Evolutionary conservation across 2,797 vertebrate genomes (phyloP), one percentile per base, ranked within the genome.

Genomic region (Philypnodon macrostomus): DNA sequence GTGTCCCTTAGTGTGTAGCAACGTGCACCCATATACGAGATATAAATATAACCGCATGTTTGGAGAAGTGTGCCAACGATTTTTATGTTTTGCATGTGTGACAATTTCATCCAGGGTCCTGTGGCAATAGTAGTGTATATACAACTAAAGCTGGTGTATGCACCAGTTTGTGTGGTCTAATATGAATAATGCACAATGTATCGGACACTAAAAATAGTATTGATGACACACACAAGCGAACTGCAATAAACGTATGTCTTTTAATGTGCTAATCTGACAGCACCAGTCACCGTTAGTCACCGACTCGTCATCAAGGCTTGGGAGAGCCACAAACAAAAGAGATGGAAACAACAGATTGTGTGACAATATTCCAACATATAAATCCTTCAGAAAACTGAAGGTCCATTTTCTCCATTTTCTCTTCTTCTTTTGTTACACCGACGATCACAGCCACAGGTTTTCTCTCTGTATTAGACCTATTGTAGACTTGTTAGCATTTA

Each of bases 221-320:
- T n/a, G n/a, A 52, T 33, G 55, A 47, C 45, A 68, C 49, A 38
- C 36, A 53, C 44, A 51, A 27, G 21, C 44, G 30, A 26, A 40
- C 38, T 34, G 55, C 36, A 33, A 53, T 58, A 62, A 73, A 73
- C 73, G 68, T 73, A 76, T 67, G 63, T 69, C 70, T 79, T 63
- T 75, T 75, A 78, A 79, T 53, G 47, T 63, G 60, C 58, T 83
- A 81, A 87, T 84, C 80, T 70, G 75, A 75, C 73, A 68, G 69
- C 34, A 69, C 49, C 67, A 68, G 63, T 77, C 70, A 63, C 73
- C 75, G 76, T 56, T n/a, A 55, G 60, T 57, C 75, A 51, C 81
- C 78, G 78, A 86, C 84, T 79, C 81, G 48, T 65, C 60, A 68
- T 64, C 56, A 65, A 44, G 67, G 23, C 70, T 70, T 47, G 45